phyloP scores from a whole-genome alignment of 1,140 invertebrate genomes.

The Ericerus pela region DNA sequence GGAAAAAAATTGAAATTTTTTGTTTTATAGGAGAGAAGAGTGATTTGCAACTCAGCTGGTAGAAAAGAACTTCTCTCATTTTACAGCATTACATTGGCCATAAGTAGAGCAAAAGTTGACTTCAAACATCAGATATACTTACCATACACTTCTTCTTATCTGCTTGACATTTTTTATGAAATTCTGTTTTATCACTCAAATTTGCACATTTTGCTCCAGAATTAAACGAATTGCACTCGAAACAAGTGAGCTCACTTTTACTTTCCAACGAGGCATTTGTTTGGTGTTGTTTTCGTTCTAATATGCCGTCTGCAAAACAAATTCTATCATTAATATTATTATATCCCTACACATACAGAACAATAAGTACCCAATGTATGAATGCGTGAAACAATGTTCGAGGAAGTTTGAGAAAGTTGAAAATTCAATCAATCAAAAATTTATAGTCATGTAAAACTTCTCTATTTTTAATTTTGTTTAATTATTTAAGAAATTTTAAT shows the following conservation, averaged over 20 bases:
- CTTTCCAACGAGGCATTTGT: conserved; percentile 57
- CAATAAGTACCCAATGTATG: too few species aligned
- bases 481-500: too few species aligned
- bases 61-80: not conserved
- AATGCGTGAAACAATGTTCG: too few species aligned
- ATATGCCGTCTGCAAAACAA: conserved; percentile 5
- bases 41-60: not conserved
- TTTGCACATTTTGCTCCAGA: conserved; percentile 51
- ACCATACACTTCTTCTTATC: conserved; percentile 65
- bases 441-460: too few species aligned
- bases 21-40: not conserved
- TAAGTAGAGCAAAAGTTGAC: not conserved
- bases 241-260: conserved; percentile 61
- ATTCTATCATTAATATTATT: too few species aligned
- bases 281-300: conserved; percentile 34
- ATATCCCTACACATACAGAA: too few species aligned
- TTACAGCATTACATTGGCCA: not conserved
- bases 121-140: conserved; percentile 22
- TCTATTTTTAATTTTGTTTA: too few species aligned
- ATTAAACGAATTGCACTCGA: conserved; percentile 58
- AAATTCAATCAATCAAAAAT: too few species aligned
- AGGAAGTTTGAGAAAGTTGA: too few species aligned
- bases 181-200: conserved; percentile 38
- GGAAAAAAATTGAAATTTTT: not conserved
- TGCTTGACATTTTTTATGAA: conserved; percentile 54